A percentile compares a stretch with the other conserved stretches of the same genome.
These are phyloP conservation scores for Pegea sp. DNA, from an alignment of 23 tunicate genomes.

Conservation along the genomic window DNA sequence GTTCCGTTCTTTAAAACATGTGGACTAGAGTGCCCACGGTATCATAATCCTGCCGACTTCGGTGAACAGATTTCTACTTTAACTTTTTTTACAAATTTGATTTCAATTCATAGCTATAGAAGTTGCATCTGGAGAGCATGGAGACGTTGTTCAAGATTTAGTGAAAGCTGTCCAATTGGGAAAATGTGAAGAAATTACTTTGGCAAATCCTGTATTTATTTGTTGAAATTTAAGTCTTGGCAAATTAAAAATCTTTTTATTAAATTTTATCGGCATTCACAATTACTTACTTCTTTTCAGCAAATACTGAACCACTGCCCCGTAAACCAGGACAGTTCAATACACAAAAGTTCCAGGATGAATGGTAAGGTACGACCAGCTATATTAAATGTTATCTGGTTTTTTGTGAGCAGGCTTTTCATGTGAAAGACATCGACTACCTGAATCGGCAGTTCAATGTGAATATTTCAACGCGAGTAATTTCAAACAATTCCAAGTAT, in stretches of 20 bases:
- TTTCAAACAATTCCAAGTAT: conserved; percentile 62
- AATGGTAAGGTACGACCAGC: too few species aligned
- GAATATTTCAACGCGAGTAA: conserved; percentile 23
- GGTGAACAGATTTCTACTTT: conserved; percentile 1
- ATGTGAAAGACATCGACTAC: neutral
- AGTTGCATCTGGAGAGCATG: conserved; percentile 59
- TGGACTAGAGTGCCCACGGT: conserved; percentile 35
- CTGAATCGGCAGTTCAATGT: too few species aligned
- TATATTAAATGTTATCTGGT: too few species aligned
- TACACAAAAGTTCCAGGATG: too few species aligned
- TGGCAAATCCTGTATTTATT: neutral
- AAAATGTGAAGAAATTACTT: conserved; percentile 17
- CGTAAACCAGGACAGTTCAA: too few species aligned
- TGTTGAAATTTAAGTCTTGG: neutral
- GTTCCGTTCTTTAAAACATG: conserved; percentile 24
- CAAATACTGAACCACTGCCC: too few species aligned
- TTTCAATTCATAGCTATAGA: conserved; percentile 12
- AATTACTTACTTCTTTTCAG: neutral
- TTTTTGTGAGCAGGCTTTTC: too few species aligned
- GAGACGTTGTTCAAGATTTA: conserved; percentile 12
- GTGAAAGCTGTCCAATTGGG: conserved; percentile 26
- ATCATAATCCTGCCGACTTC: conserved; percentile 80
- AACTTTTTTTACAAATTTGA: neutral
- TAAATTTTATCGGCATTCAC: neutral
- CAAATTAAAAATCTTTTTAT: neutral